Conservation (phyloP, 2,113 vertebrate genomes). For the Chaenogobius annularis region DNA sequence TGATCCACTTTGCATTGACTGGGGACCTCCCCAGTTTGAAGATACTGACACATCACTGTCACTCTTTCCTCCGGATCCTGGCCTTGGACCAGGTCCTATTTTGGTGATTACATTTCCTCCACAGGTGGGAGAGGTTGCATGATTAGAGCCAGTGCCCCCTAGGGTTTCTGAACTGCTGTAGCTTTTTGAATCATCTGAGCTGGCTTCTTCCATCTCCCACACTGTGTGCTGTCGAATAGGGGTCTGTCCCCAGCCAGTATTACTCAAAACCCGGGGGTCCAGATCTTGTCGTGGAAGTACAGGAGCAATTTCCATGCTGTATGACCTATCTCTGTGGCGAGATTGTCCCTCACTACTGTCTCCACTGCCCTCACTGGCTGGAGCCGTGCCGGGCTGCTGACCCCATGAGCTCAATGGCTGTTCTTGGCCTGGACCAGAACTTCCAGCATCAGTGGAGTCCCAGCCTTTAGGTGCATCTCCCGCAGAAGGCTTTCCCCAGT, state of each 20-base stretch:
- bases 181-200: conserved; percentile 81
- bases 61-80: conserved; percentile 87
- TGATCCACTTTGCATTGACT: conserved; percentile 67
- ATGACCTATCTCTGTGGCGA: conserved; percentile 75
- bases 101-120: conserved; percentile 59
- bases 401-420: conserved; percentile 83
- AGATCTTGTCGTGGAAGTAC: conserved; percentile 89
- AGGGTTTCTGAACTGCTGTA: conserved; percentile 87
- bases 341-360: conserved; percentile 83
- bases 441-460: conserved; percentile 76
- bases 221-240: conserved; percentile 96
- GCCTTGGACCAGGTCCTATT: conserved; percentile 76
- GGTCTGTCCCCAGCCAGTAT: conserved; percentile 97
- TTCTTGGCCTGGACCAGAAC: conserved; percentile 69
- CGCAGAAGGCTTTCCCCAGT: conserved; percentile 73
- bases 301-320: conserved; percentile 76
- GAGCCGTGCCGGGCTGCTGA: conserved; percentile 76
- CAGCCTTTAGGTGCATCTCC: conserved; percentile 85
- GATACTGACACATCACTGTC: conserved; percentile 88
- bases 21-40: conserved; percentile 87
- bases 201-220: conserved; percentile 96
- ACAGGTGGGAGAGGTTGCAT: conserved; percentile 56
- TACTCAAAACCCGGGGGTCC: conserved; percentile 94
- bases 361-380: conserved; percentile 88
- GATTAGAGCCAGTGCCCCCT: conserved; percentile 72